Evolutionary conservation across 1,140 invertebrate genomes (phyloP), one percentile per base, ranked within the genome.

Genomic region (Xylocopa sonorina): DNA sequence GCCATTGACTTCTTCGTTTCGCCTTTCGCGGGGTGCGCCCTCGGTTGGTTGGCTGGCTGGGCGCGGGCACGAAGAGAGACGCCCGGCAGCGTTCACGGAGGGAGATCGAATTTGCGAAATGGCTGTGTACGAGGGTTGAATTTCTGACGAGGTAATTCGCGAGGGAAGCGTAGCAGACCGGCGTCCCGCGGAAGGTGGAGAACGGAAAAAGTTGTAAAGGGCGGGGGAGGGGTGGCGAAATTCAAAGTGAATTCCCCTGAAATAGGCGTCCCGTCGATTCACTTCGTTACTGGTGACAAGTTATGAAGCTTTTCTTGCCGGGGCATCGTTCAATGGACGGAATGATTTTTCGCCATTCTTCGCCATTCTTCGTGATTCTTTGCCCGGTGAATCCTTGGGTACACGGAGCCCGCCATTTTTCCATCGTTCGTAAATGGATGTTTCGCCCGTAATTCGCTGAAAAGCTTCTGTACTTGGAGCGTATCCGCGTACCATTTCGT

Each of bases 51-150:
- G 32, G 1, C 7, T 7, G 27, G 5, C 16, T 14, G 27, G 14
- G 6, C 55, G 55, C 55, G 27, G 2, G 34, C 16, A 10, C 63
- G 83, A 77, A 60, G 51, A 84, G 73, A 84, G 79, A 84, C 84
- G 84, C 46, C 57, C 67, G 53, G 81, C 82, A 78, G 85, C 80
- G 76, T 75, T 84, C 86, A 89, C 86, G 77, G 87, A 89, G 85
- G 85, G 78, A 90, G 90, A 91, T 91, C 89, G 90, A 92, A 91
- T 92, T 91, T 92, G 89, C 86, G 86, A 91, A 91, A 91, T 91
- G 89, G 89, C 81, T 88, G 86, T 88, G 89, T 85, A 91, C 90
- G 90, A 91, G 89, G 86, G 87, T 84, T 92, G 90, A 91, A 92
- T 92, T 91, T 88, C 84, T 90, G 87, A 91, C 88, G 89, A 91